Base-by-base conservation (phyloP, 1,140 invertebrate species). In the Drosophila lini region DNA sequence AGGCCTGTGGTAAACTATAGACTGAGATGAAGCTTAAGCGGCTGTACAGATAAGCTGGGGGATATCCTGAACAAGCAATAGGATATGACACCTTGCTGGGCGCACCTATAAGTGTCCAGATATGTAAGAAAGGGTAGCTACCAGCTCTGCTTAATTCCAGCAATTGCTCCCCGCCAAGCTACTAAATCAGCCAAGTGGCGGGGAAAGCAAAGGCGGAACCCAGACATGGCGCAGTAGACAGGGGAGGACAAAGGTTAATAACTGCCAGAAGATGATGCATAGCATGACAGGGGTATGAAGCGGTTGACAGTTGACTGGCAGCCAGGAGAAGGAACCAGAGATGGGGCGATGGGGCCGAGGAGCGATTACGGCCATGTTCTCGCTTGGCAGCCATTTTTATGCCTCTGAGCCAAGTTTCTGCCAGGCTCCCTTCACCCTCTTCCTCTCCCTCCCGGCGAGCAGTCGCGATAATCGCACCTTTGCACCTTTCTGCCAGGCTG, bases 251-350 rank as follows among this genome's bases (percentile, higher is more conserved):
- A 88, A 88, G 84, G 84, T 88, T 88, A 88, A 88, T 88, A 88
- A 88, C 84, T 88, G 84, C 84, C 84, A 88, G 80, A 88, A 88
- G 84, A 88, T 88, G 83, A 88, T 88, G 84, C 83, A 88, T 89
- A 83, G 83, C 83, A 88, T 88, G 83, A 83, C 83, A 69, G 76
- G 62, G 83, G 56, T 79, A 74, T 67, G 62, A 65, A 79, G 53
- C 80, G 73, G 77, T 84, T 89, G 84, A 89, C 84, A 89, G 86
- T 85, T 89, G 86, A 89, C 85, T 83, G 84, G 85, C 84, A 85
- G 78, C 38, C 61, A 45, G 60, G 15, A 19, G 38, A 22, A 52
- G 28, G 15, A 48, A 19, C 10, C 34, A 36, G 44, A 8, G 32
- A 41, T 11, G 11, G 19, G 5, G 11, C 13, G 11, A 7, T n/a